These are phyloP conservation scores for Glaucomys volans DNA, from an alignment of 2,113 vertebrate genomes.

Conservation along the genomic window DNA sequence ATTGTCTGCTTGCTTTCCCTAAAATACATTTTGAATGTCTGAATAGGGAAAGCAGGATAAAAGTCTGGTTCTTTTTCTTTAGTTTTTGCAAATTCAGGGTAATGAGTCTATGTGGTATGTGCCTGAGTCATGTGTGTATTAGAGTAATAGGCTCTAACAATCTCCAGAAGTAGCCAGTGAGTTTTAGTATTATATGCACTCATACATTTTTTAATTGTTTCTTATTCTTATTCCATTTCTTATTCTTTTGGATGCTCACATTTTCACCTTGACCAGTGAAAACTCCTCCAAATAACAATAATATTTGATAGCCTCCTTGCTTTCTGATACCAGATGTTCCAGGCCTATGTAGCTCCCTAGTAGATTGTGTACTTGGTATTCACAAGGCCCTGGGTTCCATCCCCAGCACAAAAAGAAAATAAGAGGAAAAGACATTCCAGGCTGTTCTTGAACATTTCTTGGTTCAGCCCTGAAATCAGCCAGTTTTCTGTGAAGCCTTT, in stretches of 20 bases:
- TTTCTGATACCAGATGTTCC: not conserved
- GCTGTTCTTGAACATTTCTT: not conserved
- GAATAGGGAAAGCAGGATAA: not conserved
- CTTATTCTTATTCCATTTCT: not conserved
- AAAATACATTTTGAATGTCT: constrained; percentile 19
- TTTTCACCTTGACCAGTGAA: not conserved
- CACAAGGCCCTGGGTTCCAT: not conserved
- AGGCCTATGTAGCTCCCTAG: not conserved
- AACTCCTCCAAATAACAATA: not conserved
- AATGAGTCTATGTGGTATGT: not conserved
- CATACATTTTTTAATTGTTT: not conserved
- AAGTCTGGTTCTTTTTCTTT: not conserved
- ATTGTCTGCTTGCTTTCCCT: not conserved
- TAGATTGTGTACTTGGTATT: not conserved
- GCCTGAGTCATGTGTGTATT: no score
- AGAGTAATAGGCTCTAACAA: not conserved
- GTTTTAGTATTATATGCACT: not conserved
- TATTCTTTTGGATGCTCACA: not conserved
- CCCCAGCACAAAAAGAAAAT: not conserved
- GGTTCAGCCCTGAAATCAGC: not conserved
- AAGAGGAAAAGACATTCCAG: not conserved
- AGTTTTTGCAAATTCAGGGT: not conserved
- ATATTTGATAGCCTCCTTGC: not conserved
- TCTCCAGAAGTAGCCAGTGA: not conserved
- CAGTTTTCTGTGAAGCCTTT: not conserved